A percentile compares a stretch with the other conserved stretches of the same genome.
Conservation (phyloP, 2,797 vertebrate genomes). For the Pantherophis alleghaniensis region DNA sequence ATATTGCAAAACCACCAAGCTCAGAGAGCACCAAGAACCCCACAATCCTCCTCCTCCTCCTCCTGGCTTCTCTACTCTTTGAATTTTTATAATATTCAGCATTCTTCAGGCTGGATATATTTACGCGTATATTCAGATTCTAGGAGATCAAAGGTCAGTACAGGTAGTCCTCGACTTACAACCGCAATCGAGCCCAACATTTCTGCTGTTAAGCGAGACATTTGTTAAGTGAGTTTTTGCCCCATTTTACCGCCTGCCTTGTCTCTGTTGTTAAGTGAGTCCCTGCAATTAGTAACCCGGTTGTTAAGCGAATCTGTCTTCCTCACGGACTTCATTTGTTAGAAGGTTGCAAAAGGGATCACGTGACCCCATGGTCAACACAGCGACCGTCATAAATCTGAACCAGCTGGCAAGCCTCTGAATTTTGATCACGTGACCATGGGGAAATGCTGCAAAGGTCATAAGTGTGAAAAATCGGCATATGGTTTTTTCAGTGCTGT, state of each 20-base stretch:
- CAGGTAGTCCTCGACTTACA: background rate
- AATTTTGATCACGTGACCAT: background rate
- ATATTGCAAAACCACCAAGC: background rate
- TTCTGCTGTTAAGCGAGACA: background rate
- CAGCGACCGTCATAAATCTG: background rate
- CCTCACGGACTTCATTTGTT: background rate
- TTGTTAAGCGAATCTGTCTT: background rate
- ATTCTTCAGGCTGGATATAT: too few species aligned
- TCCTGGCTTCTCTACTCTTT: too few species aligned
- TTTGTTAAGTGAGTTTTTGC: background rate
- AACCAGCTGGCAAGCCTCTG: background rate
- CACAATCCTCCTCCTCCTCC: background rate
- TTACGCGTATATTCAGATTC: too few species aligned
- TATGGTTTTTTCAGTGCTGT: background rate
- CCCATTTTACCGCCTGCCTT: background rate
- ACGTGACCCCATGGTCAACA: too few species aligned
- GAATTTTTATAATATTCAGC: too few species aligned
- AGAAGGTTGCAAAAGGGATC: background rate
- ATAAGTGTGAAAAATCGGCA: background rate
- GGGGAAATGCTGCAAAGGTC: background rate
- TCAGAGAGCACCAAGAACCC: background rate
- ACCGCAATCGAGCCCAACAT: rapidly evolving
- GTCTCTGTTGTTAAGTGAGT: background rate
- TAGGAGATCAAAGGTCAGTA: background rate
- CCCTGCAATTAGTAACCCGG: background rate